These are phyloP conservation scores for Apamea monoglypha DNA, from an alignment of 2,888 invertebrate species.

Conservation along the genomic window DNA sequence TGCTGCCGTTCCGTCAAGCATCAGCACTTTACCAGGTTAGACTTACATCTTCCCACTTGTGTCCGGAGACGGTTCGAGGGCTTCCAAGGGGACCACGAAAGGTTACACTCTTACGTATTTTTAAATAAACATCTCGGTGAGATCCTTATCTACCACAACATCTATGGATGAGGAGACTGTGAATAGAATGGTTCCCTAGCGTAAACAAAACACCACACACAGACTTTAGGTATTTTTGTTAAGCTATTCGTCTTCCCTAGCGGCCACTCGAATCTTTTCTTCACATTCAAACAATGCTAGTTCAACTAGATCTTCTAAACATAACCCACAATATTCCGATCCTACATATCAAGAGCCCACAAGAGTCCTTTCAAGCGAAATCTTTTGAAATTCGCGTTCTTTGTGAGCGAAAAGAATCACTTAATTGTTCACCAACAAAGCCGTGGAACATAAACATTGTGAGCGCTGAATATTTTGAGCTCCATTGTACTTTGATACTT, in stretches of 20 bases:
- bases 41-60: no score
- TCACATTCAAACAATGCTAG: constrained; percentile 19
- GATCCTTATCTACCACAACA: neutral
- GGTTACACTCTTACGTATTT: neutral
- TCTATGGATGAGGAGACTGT: neutral
- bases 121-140: neutral
- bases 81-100: no score
- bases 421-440: constrained; percentile 63
- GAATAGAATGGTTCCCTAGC: neutral
- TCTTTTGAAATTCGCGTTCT: constrained; percentile 51
- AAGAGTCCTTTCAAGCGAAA: constrained; percentile 44
- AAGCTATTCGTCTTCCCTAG: neutral
- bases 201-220: neutral
- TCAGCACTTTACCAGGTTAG: no score
- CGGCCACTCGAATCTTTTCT: constrained; percentile 4
- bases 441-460: constrained; percentile 49
- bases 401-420: constrained; percentile 59
- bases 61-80: no score
- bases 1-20: no score
- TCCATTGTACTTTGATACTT: constrained; percentile 51
- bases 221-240: neutral
- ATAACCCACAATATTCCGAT: constrained; percentile 19
- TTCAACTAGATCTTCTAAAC: constrained; percentile 26
- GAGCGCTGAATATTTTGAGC: constrained; percentile 43
- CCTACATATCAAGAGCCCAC: constrained; percentile 35